Base-by-base conservation (phyloP, 53 echinoderm and acorn worm species). In the Actinopyga echinites region DNA sequence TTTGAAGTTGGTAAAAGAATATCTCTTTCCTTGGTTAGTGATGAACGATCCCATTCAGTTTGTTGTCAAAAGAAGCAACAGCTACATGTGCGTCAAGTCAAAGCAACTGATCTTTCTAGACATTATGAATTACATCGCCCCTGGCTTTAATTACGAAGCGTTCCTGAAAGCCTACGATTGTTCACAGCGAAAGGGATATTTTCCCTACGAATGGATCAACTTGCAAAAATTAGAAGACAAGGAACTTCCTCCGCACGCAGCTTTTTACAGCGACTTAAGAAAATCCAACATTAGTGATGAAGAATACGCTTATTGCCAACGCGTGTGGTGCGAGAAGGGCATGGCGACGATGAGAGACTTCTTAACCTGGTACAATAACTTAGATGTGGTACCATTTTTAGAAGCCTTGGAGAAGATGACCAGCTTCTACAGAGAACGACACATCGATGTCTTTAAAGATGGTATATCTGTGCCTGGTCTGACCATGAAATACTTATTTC, bases 131-230 rank as follows among this genome's bases (percentile, higher is more conserved):
- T 91, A 65, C 31, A 45, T 90, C 1, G 84, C 84, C 13, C 82
- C 86, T n/a, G 90, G 79, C 11, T 68, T 57, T 59, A 66, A 6
- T 45, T 91, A 79, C 38, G 59, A 61, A 0, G 64, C 59, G 19
- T 91, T 91, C 28, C 57, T 87, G 10, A 79, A 90, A 53, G 83
- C 86, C 8, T 90, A 83, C 56, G 66, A 86, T 58, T 86, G 84
- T 36, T 0, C 52, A 17, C 56, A 28, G 31, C 36, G 5, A 13
- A 83, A 83, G 15, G 91, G 84, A 0, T 86, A 83, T 71, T 90
- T 86, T 75, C 90, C 90, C 0, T 86, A 66, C 26, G 90, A 86
- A 17, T 86, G 86, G 78, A 56, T 86, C 19, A 37, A 71, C 26
- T 66, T 88, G 10, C n/a, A 65, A 34, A 89, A 89, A 22, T 31